Evolutionary conservation across 2,888 invertebrate genomes (phyloP), one percentile per base, ranked within the genome.

Genomic region (Trachelus troglodyta): DNA sequence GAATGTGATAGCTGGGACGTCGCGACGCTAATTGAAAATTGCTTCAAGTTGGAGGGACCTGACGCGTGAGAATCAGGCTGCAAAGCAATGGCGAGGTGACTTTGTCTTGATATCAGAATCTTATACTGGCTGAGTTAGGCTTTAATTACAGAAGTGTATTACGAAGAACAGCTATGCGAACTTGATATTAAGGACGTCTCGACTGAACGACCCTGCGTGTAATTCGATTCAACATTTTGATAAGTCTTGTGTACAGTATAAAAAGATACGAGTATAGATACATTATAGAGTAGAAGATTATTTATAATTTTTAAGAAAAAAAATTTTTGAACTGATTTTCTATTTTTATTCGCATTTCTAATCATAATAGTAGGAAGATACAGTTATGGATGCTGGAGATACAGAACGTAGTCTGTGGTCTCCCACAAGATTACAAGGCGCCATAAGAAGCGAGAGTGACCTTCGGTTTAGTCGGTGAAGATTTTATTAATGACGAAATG

Each of bases 21-120:
- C 56, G 56, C 15, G 40, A 40, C 40, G 40, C 56, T 56, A 56
- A 56, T 56, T 56, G 23, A 56, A 2, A 23, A 56, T 23, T 6
- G 15, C 56, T 56, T 23, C 4, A 2, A 23, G 31, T n/a, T 30
- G 34, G 34, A 56, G 40, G n/a, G 71, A 31, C 73, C 80, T 81
- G 80, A 85, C 82, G 79, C 90, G 88, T 91, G 91, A 88, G 91
- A 91, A 91, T 87, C 83, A 80, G 91, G 91, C 85, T 88, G 85
- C 83, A 83, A 84, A 83, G 80, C 31, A 34, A 77, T 31, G 71
- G 75, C 56, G 23, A 31, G 37, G n/a, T 23, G 74, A 30, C 56
- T 74, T 15, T 34, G 74, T 33, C 71, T 34, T 15, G 12, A 4
- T 71, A 71, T 56, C 56, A 56, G 23, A 56, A 56, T 56, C 23